phyloP scores from a whole-genome alignment of 2,888 invertebrate species.

The Cinara cedri region DNA sequence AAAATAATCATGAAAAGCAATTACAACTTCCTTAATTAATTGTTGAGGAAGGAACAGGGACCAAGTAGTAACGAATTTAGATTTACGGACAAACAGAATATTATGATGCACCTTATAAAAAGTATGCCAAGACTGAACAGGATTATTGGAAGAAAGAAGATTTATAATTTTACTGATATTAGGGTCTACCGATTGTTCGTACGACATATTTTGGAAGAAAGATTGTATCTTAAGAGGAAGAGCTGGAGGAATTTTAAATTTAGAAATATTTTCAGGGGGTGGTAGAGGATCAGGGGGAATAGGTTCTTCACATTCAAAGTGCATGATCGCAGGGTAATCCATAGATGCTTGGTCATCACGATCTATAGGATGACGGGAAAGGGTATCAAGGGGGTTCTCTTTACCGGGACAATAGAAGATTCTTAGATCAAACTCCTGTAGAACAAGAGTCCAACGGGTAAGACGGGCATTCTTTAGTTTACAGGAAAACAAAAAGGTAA shows the following conservation, averaged over 20 bases:
- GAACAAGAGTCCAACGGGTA: not conserved
- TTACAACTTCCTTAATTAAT: no score
- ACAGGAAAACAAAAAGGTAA: not conserved
- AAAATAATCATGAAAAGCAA: no score
- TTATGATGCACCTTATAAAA: not conserved
- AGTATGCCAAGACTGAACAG: not conserved
- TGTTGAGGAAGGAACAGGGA: not conserved
- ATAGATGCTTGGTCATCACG: no score
- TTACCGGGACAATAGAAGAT: constrained; percentile 3
- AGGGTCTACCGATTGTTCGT: not conserved
- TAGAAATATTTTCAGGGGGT: not conserved
- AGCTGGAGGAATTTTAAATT: no score
- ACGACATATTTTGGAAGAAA: not conserved
- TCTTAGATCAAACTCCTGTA: not conserved
- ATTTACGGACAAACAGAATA: not conserved
- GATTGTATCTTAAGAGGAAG: no score
- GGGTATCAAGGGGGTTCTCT: not conserved
- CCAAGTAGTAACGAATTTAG: not conserved
- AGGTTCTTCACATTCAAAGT: no score
- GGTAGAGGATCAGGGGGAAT: not conserved
- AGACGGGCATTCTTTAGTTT: not conserved
- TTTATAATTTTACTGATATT: no score
- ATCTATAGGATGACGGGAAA: not conserved
- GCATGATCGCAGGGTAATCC: no score
- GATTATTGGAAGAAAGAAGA: no score